Conservation (phyloP, 2,888 invertebrate genomes). For the Philhelius pedissequus region DNA sequence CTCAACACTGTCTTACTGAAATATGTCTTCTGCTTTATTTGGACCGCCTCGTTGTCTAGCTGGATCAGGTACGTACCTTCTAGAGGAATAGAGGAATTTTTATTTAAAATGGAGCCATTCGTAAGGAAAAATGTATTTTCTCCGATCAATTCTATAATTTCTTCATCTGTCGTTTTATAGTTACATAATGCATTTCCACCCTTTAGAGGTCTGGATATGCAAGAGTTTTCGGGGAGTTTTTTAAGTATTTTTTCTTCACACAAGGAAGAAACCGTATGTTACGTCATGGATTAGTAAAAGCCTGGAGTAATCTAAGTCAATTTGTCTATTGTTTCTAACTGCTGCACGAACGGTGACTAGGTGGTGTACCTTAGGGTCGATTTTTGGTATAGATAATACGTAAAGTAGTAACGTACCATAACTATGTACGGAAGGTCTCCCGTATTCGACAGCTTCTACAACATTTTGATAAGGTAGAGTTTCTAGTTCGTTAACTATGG, state of each 20-base stretch:
- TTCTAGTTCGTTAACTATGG: no score
- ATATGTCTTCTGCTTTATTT: constrained; percentile 1
- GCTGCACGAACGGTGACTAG: neutral
- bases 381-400: neutral
- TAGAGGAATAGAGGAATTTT: constrained; percentile 30
- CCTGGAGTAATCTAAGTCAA: neutral
- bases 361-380: neutral
- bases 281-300: neutral
- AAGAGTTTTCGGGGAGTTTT: neutral
- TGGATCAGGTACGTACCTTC: constrained; percentile 22
- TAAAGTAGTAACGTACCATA: neutral
- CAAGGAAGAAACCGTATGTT: constrained; percentile 5
- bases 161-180: neutral
- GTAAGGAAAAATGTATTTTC: constrained; percentile 12
- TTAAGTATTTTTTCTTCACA: neutral
- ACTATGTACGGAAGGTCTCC: no score
- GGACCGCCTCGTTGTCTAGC: neutral
- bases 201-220: constrained; percentile 3
- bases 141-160: neutral
- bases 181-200: constrained; percentile 9
- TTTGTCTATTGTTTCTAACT: neutral
- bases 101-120: constrained; percentile 5
- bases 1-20: neutral
- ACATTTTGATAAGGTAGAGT: no score
- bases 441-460: no score